A percentile compares a stretch with the other conserved stretches of the same genome.
These are phyloP conservation scores for Lochmaea crataegi DNA, from an alignment of 2,888 invertebrate species.

Conservation along the genomic window DNA sequence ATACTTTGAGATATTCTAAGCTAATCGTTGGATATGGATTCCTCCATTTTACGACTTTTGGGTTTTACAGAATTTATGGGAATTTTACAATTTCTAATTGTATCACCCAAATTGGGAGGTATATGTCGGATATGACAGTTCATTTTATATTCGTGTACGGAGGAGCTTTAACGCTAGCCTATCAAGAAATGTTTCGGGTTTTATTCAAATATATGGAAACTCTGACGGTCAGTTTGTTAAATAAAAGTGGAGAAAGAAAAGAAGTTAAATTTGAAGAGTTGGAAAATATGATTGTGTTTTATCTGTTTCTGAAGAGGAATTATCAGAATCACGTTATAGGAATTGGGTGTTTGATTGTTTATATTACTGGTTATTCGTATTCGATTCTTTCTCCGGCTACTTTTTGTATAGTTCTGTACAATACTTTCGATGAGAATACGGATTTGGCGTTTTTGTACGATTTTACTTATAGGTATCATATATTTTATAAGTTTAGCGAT, in stretches of 20 bases:
- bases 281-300: background rate
- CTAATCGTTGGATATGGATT: background rate
- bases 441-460: background rate
- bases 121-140: background rate
- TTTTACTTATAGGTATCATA: constrained; percentile 6
- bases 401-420: background rate
- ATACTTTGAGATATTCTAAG: background rate
- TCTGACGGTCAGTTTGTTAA: background rate
- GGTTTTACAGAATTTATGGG: background rate
- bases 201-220: constrained; percentile 1
- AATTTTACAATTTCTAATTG: background rate
- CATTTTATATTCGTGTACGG: constrained; percentile 10
- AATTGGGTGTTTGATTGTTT: background rate
- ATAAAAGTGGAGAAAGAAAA: background rate
- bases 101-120: background rate
- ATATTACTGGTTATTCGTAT: constrained; percentile 1
- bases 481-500: constrained; percentile 14
- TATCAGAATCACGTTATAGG: constrained; percentile 1
- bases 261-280: background rate
- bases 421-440: background rate
- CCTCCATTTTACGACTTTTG: background rate
- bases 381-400: constrained; percentile 9
- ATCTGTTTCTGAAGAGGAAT: background rate
- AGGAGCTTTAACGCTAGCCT: background rate
- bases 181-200: background rate